Evolutionary conservation across 2,113 vertebrate genomes (phyloP).

Genomic region (Centropristis striata): DNA sequence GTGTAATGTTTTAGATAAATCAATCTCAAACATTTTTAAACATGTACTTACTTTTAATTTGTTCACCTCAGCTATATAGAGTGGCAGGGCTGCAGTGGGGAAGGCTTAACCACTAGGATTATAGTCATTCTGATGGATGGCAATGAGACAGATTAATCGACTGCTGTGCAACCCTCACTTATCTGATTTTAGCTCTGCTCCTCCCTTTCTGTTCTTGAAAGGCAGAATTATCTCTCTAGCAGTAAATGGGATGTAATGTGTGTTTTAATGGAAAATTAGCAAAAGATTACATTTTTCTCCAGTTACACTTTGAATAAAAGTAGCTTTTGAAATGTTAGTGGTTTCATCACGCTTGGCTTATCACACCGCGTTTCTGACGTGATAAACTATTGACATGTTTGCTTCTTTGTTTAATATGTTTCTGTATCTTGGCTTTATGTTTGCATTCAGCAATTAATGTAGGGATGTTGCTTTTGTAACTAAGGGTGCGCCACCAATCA

Average conservation of each 20-base stretch:
- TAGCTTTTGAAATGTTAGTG: slow-evolving; percentile 14
- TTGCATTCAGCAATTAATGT: not conserved
- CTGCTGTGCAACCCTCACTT: slow-evolving; percentile 75
- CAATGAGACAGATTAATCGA: slow-evolving; percentile 80
- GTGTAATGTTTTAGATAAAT: slow-evolving; percentile 51
- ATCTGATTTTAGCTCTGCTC: slow-evolving; percentile 80
- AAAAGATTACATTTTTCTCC: slow-evolving; percentile 62
- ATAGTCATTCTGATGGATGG: slow-evolving; percentile 78
- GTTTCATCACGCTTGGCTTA: not conserved
- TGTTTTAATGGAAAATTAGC: slow-evolving; percentile 75
- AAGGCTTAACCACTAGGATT: slow-evolving; percentile 61
- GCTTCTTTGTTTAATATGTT: not conserved
- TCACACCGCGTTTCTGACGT: not conserved
- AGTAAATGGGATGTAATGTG: slow-evolving; percentile 78
- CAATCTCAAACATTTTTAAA: slow-evolving; percentile 41
- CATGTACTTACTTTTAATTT: slow-evolving; percentile 48
- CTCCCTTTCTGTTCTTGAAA: slow-evolving; percentile 79
- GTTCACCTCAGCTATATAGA: slow-evolving; percentile 38
- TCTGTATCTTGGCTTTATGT: not conserved
- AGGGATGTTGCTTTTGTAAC: not conserved
- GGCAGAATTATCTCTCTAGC: slow-evolving; percentile 69
- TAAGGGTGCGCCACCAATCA: too few species aligned
- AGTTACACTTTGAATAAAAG: slow-evolving; percentile 41
- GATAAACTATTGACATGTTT: slow-evolving; percentile 7
- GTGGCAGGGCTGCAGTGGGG: slow-evolving; percentile 41